Percentiles rank a stretch among this genome's conserved stretches.
These are phyloP conservation scores for Carassius gibelio DNA, from an alignment of 2,113 vertebrate genomes.

Conservation along the genomic window DNA sequence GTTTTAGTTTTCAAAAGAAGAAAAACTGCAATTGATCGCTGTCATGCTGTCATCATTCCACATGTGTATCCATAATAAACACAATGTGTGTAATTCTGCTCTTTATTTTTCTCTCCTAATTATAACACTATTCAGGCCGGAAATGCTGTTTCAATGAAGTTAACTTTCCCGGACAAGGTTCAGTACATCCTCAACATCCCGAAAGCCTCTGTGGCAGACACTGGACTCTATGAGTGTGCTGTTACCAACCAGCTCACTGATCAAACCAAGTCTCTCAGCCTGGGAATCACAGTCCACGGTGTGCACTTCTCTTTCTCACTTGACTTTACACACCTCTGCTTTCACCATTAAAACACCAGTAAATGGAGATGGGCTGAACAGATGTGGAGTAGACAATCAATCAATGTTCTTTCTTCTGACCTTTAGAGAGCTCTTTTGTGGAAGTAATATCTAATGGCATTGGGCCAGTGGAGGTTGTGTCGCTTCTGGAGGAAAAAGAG, in stretches of 20 bases:
- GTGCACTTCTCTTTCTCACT: slow-evolving; percentile 12
- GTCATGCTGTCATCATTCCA: background rate
- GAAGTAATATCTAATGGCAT: slow-evolving; percentile 85
- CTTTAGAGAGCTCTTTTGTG: slow-evolving; percentile 80
- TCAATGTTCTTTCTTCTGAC: slow-evolving; percentile 51
- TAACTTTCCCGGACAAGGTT: slow-evolving; percentile 59
- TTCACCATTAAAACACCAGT: slow-evolving; percentile 64
- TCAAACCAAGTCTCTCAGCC: slow-evolving; percentile 76
- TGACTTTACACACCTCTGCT: slow-evolving; percentile 58
- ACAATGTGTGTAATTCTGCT: background rate
- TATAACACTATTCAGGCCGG: slow-evolving; percentile 63
- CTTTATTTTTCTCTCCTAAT: slow-evolving; percentile 6
- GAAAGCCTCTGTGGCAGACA: slow-evolving; percentile 82
- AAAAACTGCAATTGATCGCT: background rate
- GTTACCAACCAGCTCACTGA: slow-evolving; percentile 75
- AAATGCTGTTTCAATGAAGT: slow-evolving; percentile 61
- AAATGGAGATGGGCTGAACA: slow-evolving; percentile 61
- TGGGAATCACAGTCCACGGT: slow-evolving; percentile 86
- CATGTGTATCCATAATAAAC: background rate
- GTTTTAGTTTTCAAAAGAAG: background rate
- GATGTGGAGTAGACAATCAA: slow-evolving; percentile 64
- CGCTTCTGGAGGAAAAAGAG: slow-evolving; percentile 85
- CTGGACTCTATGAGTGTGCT: slow-evolving; percentile 87
- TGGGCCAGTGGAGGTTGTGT: slow-evolving; percentile 77
- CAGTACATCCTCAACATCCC: slow-evolving; percentile 83